Evolutionary conservation across 1,140 invertebrate species (phyloP), one percentile per base, ranked within the genome.

Genomic region (Tetramorium simillimum): DNA sequence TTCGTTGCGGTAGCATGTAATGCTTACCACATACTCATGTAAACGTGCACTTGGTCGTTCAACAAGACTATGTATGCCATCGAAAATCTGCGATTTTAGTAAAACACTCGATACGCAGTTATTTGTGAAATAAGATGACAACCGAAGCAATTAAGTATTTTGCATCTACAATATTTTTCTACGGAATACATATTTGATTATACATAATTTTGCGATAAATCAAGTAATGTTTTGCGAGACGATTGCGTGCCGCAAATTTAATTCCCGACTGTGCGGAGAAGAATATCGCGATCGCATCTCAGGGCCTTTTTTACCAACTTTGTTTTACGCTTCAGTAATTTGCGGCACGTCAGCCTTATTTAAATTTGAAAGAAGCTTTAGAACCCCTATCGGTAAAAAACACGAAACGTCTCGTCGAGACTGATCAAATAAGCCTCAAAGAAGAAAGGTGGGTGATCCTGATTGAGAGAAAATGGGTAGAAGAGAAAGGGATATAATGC

Each of bases 361-460:
- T 89, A 82, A 89, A 89, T 81, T 86, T 40, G 21, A 76, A 70
- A 58, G 51, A 51, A 86, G 21, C 40, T 82, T 24, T 49, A 63
- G 60, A 9, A 21, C 28, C 37, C 46, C 85, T 58, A 89, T 86
- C 84, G 62, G 33, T 58, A 76, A 69, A 67, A 76, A 76, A 89
- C 78, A 77, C 76, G 77, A 89, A 82, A 82, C 56, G 69, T 43
- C 43, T 46, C 33, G 46, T 86, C 56, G 62, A 70, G 75, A 73
- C 77, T 72, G 84, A 89, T 89, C 84, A 86, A 86, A 89, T 75
- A 82, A 86, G 40, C 60, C 18, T 53, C 76, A 84, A 84, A 84
- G 62, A 21, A 70, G 76, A 40, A 56, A 85, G 53, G 33, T 60
- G 67, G 70, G 7, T 12, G 24, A 43, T 43, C 40, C 24, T 51